Evolutionary conservation across 2,113 vertebrate genomes (phyloP).

Genomic region (Psittacula cyanocephala): DNA sequence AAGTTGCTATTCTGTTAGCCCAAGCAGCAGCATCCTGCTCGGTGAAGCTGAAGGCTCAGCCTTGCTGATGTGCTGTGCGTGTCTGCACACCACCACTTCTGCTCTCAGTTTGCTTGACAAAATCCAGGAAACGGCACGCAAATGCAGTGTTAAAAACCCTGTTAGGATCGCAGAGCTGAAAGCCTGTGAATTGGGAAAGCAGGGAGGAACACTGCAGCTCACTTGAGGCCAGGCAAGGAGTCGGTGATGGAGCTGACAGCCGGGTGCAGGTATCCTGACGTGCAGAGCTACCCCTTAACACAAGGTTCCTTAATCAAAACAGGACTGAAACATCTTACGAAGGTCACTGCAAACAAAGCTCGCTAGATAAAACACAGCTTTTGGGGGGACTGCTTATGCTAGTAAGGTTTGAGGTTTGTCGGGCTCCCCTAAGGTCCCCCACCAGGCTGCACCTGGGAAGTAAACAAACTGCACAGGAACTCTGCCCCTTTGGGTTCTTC

Average conservation of each 20-base stretch:
- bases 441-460: not conserved
- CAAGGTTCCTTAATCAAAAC: not conserved
- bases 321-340: not conserved
- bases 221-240: not conserved
- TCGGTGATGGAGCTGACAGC: accelerated
- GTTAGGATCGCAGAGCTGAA: not conserved
- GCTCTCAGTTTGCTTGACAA: not conserved
- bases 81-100: slow-evolving; percentile 2
- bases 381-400: not conserved
- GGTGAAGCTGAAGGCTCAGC: not conserved
- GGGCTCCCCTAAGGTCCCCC: not conserved
- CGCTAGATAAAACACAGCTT: not conserved
- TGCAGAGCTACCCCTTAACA: not conserved
- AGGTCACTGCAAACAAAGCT: not conserved
- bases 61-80: not conserved
- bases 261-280: accelerated
- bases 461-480: not conserved
- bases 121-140: not conserved
- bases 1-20: not conserved
- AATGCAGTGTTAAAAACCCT: not conserved
- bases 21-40: not conserved
- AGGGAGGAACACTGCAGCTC: not conserved
- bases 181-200: not conserved
- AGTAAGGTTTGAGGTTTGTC: not conserved
- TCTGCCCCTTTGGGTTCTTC: slow-evolving; percentile 9